Evolutionary conservation across 2,113 vertebrate species (phyloP), one percentile per base, ranked within the genome.

Genomic region (Takifugu flavidus): DNA sequence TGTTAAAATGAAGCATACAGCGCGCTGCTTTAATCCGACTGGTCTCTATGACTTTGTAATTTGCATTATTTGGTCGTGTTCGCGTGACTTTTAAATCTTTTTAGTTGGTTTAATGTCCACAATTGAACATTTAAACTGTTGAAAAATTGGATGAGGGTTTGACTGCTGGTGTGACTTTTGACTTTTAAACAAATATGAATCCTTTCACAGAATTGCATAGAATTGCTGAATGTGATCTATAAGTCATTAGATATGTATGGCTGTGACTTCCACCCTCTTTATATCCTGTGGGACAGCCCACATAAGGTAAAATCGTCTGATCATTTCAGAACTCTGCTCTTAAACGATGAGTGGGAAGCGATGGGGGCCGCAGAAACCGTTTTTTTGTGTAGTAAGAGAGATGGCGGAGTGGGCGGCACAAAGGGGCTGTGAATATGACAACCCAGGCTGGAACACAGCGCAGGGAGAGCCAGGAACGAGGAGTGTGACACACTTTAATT

Each of bases 401-500:
- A 53, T 63, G 65, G 67, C n/a, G 20, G 74, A 70, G 78, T 67
- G 64, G 80, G 80, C 2, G 53, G 65, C 52, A 54, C 59, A 74
- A 62, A 61, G 47, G 58, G 71, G 51, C 49, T 10, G 25, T 49
- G 15, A 6, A 7, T 50, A 62, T 26, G 12, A 8, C 26, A 26
- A 10, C 15, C 15, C 2, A 20, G 20, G 47, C 5, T 13, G 47
- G 47, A 49, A 51, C 10, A 45, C 46, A 14, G 39, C 13, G 5
- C 27, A 14, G 45, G 47, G 12, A 13, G 25, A 51, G 5, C 7
- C 29, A 5, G 29, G 59, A 50, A 53, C 11, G 45, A 42, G 29
- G 20, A 8, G 20, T 28, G 25, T 25, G 57, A 62, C 29, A 31
- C 29, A 31, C 29, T 31, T 31, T 31, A 50, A 63, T 28, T 39